Evolutionary conservation across 2,797 vertebrate species (phyloP).

Genomic region (Falco columbarius): DNA sequence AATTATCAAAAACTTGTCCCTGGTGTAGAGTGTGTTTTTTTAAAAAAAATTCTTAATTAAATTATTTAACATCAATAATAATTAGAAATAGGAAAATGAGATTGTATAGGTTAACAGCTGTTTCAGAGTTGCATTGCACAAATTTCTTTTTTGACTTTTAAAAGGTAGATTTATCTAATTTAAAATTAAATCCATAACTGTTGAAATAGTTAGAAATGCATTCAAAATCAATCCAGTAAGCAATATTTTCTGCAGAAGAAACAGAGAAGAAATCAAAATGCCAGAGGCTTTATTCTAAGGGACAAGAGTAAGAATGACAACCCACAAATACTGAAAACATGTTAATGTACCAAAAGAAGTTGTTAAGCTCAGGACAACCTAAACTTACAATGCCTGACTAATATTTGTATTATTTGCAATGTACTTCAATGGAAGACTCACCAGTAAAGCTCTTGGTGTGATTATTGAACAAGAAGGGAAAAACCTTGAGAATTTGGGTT

Average conservation of each 20-base stretch:
- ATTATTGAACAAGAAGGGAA: not conserved
- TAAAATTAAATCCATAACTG: not conserved
- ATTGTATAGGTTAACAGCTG: not conserved
- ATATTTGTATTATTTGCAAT: not conserved
- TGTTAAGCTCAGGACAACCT: not conserved
- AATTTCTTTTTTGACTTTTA: not conserved
- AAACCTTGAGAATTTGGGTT: not conserved
- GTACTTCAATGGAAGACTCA: not conserved
- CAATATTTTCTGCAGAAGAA: not conserved
- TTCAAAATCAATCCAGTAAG: not conserved
- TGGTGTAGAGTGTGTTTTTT: not conserved
- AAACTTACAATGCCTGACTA: not conserved
- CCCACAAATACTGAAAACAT: not conserved
- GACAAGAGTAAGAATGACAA: not conserved
- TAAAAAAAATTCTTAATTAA: not conserved
- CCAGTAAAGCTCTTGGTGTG: not conserved
- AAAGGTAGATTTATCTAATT: not conserved
- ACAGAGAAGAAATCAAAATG: not conserved
- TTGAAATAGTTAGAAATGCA: not conserved
- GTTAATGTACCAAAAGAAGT: not conserved
- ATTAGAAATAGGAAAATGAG: not conserved
- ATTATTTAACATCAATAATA: rapidly evolving
- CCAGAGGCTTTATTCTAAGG: not conserved
- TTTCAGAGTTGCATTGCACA: not conserved
- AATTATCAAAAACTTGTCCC: not conserved